Evolutionary conservation across 2,888 invertebrate species (phyloP), one percentile per base, ranked within the genome.

Genomic region (Mellilla xanthometata): DNA sequence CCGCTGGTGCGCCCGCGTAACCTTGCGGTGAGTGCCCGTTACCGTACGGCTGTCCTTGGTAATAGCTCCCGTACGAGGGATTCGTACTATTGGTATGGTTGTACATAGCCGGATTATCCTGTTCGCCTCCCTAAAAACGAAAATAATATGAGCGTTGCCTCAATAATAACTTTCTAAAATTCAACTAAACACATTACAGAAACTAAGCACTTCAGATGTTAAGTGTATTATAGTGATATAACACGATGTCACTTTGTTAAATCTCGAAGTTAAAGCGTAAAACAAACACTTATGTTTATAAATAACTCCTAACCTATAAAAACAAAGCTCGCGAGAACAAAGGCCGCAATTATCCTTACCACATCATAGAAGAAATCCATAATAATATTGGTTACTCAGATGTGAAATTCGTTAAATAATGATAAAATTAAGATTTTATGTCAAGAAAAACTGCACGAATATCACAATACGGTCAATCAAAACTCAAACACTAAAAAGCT

Each of bases 11-110:
- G 23, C 83, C 67, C 3, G 76, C 84, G 68, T 83, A 90, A 6
- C 76, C 79, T 60, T 89, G 88, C 4, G 88, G 90, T 0, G 88
- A 81, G 57, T 87, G 89, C 8, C 88, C 90, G 68, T 86, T 86
- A 13, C 87, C 89, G 68, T 87, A 90, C 26, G 73, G 59, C 58
- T 88, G 88, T 1, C 89, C 87, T 68, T 87, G 87, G 52, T 89
- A 89, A 52, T 88, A 89, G 59, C 84, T 87, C 13, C 86, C 83
- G 60, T 85, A 89, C 12, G 78, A 62, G 9, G 86, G 57, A 63
- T 87, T 89, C 49, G 83, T 61, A 72, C 72, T 86, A 56, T 72
- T 81, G 47, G 72, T 80, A 48, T 88, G 88, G 63, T 86, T 89
- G 57, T 82, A 89, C 81, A 88, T 87, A 7, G 80, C 67, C 64